Evolutionary conservation across 1,140 invertebrate genomes (phyloP).

Genomic region (Euschistus heros): DNA sequence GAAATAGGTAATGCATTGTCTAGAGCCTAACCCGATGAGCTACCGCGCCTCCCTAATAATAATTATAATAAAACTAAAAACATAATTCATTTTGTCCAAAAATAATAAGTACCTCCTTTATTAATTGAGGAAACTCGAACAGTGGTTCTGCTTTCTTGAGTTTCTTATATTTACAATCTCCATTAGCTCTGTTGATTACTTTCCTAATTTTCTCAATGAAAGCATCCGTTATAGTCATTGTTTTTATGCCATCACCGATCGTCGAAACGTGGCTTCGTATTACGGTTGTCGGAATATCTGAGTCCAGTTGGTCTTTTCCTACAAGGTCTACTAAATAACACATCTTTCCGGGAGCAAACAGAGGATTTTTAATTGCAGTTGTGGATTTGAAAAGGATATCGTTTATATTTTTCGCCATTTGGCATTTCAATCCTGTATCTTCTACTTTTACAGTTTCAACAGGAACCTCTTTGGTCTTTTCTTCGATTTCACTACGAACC

Average conservation of each 20-base stretch:
- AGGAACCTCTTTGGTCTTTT: background rate
- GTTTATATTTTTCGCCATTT: background rate
- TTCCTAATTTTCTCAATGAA: background rate
- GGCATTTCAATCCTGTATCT: background rate
- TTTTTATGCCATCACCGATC: background rate
- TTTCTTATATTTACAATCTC: background rate
- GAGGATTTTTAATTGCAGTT: background rate
- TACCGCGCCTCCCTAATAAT: too few relatives aligned
- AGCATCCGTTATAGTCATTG: background rate
- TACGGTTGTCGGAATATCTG: slow-evolving; percentile 6
- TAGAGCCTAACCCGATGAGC: too few relatives aligned
- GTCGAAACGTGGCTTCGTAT: background rate
- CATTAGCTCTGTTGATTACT: background rate
- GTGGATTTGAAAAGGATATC: background rate
- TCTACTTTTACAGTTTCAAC: background rate
- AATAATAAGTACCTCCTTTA: too few relatives aligned
- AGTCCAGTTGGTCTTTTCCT: background rate
- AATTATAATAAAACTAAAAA: too few relatives aligned
- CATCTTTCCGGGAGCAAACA: slow-evolving; percentile 17
- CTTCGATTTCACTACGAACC: slow-evolving; percentile 6
- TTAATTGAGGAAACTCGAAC: background rate
- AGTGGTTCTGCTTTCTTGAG: background rate
- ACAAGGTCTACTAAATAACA: slow-evolving; percentile 2
- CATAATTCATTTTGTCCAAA: too few relatives aligned
- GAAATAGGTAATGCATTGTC: too few relatives aligned